Evolutionary conservation across 2,888 invertebrate species (phyloP), one percentile per base, ranked within the genome.

Genomic region (Apotomis turbidana): DNA sequence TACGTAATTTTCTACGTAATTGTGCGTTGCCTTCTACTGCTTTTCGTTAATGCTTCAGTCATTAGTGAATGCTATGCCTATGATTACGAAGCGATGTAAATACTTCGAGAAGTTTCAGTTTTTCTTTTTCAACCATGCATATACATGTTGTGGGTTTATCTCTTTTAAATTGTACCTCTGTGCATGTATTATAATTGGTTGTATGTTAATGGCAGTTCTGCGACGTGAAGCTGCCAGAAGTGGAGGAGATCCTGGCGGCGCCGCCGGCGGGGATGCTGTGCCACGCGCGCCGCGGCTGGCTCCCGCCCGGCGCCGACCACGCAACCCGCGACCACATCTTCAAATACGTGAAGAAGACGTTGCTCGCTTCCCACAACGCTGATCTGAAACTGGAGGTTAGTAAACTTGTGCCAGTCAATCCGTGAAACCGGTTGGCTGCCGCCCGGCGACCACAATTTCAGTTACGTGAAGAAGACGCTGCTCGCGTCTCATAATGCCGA

Each of bases 231-330:
- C 90, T 97, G 36, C 95, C 95, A 0, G 97, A 97, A 88, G 96
- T 98, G 51, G 96, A 98, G 85, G 95, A 95, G 78, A 95, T 97
- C 94, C 78, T 97, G 13, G 91, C 94, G 0, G 91, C 93, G 36
- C 95, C 95, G 12, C 96, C 96, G 0, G 93, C 95, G 4, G 94
- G 94, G 1, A 93, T 94, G 71, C 92, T 94, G 54, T 97, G 96
- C 81, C 95, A 97, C 82, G 94, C 95, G 79, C 95, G 95, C 85
- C 95, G 95, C 71, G 97, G 97, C 27, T 98, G 97, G 97, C 88
- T 97, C 71, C 96, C 97, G 0, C 89, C 93, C 6, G 95, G 95
- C 73, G 95, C 96, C 55, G 95, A 95, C 76, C 95, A 95, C 66
- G 94, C 95, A 68, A 96, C 96, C 74, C 94, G 97, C 60, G 96